These are phyloP conservation scores for Coenobita brevimanus DNA, from an alignment of 1,140 invertebrate species.

Conservation along the genomic window DNA sequence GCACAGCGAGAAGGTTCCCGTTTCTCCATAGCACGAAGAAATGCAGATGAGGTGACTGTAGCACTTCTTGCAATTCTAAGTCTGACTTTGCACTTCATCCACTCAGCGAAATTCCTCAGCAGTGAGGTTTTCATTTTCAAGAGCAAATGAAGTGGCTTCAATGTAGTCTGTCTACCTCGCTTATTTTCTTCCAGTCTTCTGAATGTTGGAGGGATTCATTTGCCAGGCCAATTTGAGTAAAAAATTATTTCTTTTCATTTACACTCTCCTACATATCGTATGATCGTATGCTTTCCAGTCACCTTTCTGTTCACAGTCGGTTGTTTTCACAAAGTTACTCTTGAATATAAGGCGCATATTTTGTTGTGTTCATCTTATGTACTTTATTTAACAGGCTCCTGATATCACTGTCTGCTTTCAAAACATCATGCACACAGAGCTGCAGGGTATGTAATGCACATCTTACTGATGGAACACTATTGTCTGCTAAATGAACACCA, in stretches of 20 bases:
- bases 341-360: too few relatives aligned
- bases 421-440: too few relatives aligned
- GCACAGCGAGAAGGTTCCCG: not conserved
- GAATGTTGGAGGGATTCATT: not conserved
- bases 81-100: not conserved
- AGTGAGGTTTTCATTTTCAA: not conserved
- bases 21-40: not conserved
- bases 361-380: too few relatives aligned
- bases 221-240: not conserved
- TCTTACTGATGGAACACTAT: too few relatives aligned
- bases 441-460: too few relatives aligned
- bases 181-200: conserved; percentile 18
- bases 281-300: too few relatives aligned
- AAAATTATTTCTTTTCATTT: not conserved
- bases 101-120: conserved; percentile 5
- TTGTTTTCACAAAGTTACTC: too few relatives aligned
- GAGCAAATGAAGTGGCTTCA: conserved; percentile 3
- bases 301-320: too few relatives aligned
- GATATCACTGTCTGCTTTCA: too few relatives aligned
- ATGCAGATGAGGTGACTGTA: not conserved
- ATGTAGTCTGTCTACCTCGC: not conserved
- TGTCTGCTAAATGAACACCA: too few relatives aligned
- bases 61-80: not conserved
- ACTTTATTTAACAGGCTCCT: too few relatives aligned
- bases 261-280: not conserved